Percentiles rank a stretch among this genome's conserved stretches.
phyloP scores from a whole-genome alignment of 2,888 invertebrate genomes.

The Sarcophaga caerulescens region DNA sequence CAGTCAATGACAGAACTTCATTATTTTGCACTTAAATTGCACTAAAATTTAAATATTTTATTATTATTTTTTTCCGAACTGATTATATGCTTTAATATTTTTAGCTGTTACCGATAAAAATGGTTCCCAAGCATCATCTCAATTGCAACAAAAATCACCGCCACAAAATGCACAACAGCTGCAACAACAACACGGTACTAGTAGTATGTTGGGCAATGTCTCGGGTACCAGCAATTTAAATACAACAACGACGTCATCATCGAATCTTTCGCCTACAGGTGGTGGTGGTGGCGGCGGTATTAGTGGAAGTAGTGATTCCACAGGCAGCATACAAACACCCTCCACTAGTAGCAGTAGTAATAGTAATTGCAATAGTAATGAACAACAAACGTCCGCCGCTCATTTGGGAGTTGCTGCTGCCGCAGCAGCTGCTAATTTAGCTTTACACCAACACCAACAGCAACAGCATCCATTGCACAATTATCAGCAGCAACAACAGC shows the following conservation, averaged over 20 bases:
- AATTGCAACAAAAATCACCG: conserved; percentile 77
- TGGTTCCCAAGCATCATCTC: conserved; percentile 77
- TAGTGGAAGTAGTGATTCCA: conserved; percentile 72
- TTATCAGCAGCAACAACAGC: conserved; percentile 79
- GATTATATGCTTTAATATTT: neutral
- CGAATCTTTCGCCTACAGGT: conserved; percentile 74
- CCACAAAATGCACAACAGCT: conserved; percentile 74
- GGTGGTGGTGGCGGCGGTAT: conserved; percentile 72
- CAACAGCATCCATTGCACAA: conserved; percentile 78
- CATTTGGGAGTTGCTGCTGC: conserved; percentile 74
- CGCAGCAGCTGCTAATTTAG: conserved; percentile 79
- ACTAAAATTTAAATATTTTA: too few relatives aligned
- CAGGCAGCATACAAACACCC: conserved; percentile 70
- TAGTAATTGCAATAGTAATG: conserved; percentile 72
- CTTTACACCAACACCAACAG: conserved; percentile 79
- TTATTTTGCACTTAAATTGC: too few relatives aligned
- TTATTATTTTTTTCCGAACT: neutral
- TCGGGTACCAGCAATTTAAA: conserved; percentile 76
- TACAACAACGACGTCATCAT: conserved; percentile 75
- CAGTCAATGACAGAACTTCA: too few relatives aligned
- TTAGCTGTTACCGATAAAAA: conserved; percentile 79
- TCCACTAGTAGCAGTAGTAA: conserved; percentile 68
- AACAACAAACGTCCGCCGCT: conserved; percentile 75
- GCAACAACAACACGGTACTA: conserved; percentile 69
- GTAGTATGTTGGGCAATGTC: conserved; percentile 62